Evolutionary conservation across 2,797 vertebrate species (phyloP).

Genomic region (Echeneis naucrates): DNA sequence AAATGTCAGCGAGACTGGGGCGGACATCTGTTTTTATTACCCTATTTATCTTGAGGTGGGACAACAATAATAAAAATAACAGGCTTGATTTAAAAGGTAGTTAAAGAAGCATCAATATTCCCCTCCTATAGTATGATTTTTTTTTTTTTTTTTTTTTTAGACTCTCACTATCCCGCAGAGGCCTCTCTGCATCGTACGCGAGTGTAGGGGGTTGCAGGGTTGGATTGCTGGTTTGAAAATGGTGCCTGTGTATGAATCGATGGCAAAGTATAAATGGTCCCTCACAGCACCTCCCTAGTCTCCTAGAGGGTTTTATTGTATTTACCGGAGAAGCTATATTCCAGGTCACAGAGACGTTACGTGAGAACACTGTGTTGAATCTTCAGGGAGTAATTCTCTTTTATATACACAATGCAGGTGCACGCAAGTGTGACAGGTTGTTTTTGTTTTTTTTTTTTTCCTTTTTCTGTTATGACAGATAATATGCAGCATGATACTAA

Average conservation of each 20-base stretch:
- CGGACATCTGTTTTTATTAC: slow-evolving; percentile 68
- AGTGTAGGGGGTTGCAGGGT: slow-evolving; percentile 33
- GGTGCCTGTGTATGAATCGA: slow-evolving; percentile 52
- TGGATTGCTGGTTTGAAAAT: slow-evolving; percentile 43
- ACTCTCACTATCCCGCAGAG: slow-evolving; percentile 19
- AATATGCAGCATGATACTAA: slow-evolving; percentile 13
- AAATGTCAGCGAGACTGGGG: slow-evolving; percentile 77
- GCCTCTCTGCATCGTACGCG: slow-evolving; percentile 30
- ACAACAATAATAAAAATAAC: slow-evolving; percentile 77
- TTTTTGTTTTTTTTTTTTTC: too few relatives aligned
- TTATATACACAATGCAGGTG: slow-evolving; percentile 23
- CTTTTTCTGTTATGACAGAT: neutral
- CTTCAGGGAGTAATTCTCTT: slow-evolving; percentile 38
- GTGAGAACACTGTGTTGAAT: slow-evolving; percentile 16
- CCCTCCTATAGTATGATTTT: slow-evolving; percentile 40
- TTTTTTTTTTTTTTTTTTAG: too few relatives aligned
- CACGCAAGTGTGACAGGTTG: slow-evolving; percentile 24
- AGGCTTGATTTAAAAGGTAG: slow-evolving; percentile 75
- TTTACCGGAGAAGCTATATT: slow-evolving; percentile 50
- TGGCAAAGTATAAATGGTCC: slow-evolving; percentile 38
- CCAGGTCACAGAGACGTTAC: slow-evolving; percentile 53
- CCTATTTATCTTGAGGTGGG: slow-evolving; percentile 71
- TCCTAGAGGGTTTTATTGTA: slow-evolving; percentile 32
- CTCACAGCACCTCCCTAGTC: slow-evolving; percentile 32
- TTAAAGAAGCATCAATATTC: slow-evolving; percentile 73